Evolutionary conservation across 1,140 invertebrate genomes (phyloP), one percentile per base, ranked within the genome.

Genomic region (Scaptodrosophila lebanonensis): DNA sequence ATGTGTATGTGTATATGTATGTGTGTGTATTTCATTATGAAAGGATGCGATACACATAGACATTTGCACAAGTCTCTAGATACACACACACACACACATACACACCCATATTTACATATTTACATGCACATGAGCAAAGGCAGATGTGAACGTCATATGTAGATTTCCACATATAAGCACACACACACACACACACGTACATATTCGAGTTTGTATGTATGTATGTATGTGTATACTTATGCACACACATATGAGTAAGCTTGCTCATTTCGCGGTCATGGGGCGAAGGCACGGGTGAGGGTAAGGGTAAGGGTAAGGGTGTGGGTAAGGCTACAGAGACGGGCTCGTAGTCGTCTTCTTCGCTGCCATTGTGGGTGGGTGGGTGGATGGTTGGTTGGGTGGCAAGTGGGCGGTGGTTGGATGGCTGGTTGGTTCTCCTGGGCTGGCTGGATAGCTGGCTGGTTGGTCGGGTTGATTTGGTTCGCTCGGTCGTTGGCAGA

Each of bases 221-320:
- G 17, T 5, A 36, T 35, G 12, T 15, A 48, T 27, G 17, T 22
- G 11, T 18, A 4, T 27, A 8, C 25, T 29, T 29, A 27, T 22
- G 16, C 7, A 33, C 11, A 22, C 27, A 9, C 15, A 3, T 35
- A 13, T 29, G 27, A 40, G 16, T 5, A 64, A 39, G 29, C 36
- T 43, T 58, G 42, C 56, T 60, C 56, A 64, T 64, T 64, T 64
- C 43, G 48, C 30, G 43, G 48, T 59, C 35, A 33, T 29, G 11
- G 22, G 48, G 8, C n/a, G n/a, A 6, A 29, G 5, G 27, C 9
- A 9, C 9, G 27, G 5, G 27, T 29, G 27, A 6, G 27, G 5
- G 27, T 29, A 9, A 6, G 27, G 5, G 27, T 6, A 29, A 29
- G 27, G 27, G 27, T 29, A 9, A 9, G 5, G 27, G 27, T 29